Evolutionary conservation across 2,113 vertebrate genomes (phyloP).

Genomic region (Ceyx margarethae): DNA sequence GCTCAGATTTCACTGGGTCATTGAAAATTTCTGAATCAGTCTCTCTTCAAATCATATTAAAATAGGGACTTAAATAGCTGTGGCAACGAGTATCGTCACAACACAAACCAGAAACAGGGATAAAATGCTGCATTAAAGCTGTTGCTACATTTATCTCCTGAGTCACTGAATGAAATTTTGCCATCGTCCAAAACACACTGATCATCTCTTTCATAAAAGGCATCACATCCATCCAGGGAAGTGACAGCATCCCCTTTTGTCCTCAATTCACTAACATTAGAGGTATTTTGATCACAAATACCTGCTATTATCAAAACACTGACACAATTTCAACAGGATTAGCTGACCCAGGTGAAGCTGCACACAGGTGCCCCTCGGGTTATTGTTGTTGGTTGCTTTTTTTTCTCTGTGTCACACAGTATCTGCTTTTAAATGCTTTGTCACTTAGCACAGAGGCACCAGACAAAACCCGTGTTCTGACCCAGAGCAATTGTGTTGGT

Average conservation of each 20-base stretch:
- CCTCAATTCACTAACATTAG: neutral
- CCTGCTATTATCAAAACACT: neutral
- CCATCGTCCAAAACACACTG: neutral
- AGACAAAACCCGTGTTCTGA: neutral
- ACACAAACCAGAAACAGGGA: neutral
- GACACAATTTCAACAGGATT: neutral
- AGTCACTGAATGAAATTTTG: neutral
- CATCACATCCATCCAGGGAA: neutral
- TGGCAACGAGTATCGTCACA: neutral
- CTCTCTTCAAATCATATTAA: neutral
- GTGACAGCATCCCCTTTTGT: neutral
- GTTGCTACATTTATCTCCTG: neutral
- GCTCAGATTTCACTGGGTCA: slow-evolving; percentile 27
- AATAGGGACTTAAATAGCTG: neutral
- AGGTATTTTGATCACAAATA: neutral
- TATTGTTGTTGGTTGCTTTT: no score
- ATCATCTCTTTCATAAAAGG: neutral
- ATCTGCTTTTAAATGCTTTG: neutral
- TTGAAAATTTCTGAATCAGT: neutral
- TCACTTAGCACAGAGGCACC: neutral
- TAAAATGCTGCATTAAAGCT: neutral
- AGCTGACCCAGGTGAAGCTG: neutral
- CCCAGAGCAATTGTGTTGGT: neutral
- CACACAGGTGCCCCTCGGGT: neutral
- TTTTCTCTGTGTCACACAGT: neutral